Evolutionary conservation across 2,797 vertebrate species (phyloP).

Genomic region (Orientallactaga sibirica): DNA sequence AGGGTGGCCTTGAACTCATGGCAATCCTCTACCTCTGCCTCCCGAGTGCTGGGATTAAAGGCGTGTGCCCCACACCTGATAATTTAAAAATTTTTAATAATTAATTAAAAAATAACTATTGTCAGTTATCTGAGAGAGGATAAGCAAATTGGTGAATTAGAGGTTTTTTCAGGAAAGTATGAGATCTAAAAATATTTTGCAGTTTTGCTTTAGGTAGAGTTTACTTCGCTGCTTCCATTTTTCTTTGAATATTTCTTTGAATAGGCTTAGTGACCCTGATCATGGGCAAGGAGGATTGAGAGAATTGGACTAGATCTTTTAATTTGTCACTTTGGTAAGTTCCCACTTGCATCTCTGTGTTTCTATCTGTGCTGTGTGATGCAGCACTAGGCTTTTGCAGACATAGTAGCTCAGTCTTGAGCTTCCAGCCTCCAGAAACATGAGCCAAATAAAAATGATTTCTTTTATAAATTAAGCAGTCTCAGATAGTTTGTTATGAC

Average conservation of each 20-base stretch:
- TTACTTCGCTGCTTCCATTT: conserved; percentile 53
- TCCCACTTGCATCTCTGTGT: not conserved
- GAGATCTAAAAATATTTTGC: not conserved
- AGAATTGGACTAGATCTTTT: not conserved
- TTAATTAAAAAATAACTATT: conserved; percentile 18
- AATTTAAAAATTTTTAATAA: not conserved
- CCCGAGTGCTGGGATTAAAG: no score
- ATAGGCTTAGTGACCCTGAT: conserved; percentile 21
- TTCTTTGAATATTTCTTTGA: conserved; percentile 45
- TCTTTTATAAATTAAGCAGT: not conserved
- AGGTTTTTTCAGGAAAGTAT: conserved; percentile 13
- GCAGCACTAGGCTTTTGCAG: not conserved
- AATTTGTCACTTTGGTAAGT: not conserved
- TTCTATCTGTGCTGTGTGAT: not conserved
- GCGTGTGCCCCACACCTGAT: no score
- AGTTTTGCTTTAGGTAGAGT: conserved; percentile 32
- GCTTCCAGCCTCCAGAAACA: not conserved
- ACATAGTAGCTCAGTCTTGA: not conserved
- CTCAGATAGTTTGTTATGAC: not conserved
- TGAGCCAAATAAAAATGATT: not conserved
- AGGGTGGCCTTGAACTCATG: no score
- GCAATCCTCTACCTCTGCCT: no score
- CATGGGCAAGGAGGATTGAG: conserved; percentile 21
- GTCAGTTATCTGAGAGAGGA: conserved; percentile 18
- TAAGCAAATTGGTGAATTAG: conserved; percentile 27